Percentiles rank a stretch among this genome's conserved stretches.
Evolutionary conservation across 1,140 invertebrate species (phyloP).

Genomic region (Manduca sexta): DNA sequence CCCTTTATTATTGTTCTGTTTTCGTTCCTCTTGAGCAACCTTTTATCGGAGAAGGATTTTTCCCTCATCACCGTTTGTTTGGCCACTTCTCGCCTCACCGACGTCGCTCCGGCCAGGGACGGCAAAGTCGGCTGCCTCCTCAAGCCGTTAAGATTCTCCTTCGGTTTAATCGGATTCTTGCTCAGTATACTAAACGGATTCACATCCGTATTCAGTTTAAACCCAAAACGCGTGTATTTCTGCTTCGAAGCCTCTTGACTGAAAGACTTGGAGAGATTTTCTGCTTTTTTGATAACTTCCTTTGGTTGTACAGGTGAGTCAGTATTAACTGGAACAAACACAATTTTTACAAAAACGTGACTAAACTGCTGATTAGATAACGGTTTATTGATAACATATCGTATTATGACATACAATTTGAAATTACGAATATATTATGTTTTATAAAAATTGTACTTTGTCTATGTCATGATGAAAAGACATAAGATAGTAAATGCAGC

Average conservation of each 20-base stretch:
- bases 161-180: conserved; percentile 18
- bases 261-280: conserved; percentile 10
- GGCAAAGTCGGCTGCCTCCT: conserved; percentile 27
- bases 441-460: too few relatives aligned
- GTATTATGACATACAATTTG: too few relatives aligned
- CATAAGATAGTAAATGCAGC: too few relatives aligned
- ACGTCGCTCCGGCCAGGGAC: conserved; percentile 36
- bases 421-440: too few relatives aligned
- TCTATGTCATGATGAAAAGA: too few relatives aligned
- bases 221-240: conserved; percentile 68
- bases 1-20: conserved; percentile 72
- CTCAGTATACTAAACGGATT: conserved; percentile 45
- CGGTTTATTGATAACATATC: too few relatives aligned
- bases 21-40: conserved; percentile 42
- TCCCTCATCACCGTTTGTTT: conserved; percentile 54
- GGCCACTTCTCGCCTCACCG: conserved; percentile 31
- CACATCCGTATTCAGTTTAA: conserved; percentile 43
- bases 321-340: conserved; percentile 15
- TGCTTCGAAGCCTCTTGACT: conserved; percentile 20
- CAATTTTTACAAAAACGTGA: too few relatives aligned
- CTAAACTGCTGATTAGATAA: too few relatives aligned
- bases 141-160: conserved; percentile 11
- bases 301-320: conserved; percentile 11
- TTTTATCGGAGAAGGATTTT: conserved; percentile 47
- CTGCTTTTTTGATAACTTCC: conserved; percentile 23